phyloP scores from a whole-genome alignment of 2,888 invertebrate species.

The Frankliniella intonsa region DNA sequence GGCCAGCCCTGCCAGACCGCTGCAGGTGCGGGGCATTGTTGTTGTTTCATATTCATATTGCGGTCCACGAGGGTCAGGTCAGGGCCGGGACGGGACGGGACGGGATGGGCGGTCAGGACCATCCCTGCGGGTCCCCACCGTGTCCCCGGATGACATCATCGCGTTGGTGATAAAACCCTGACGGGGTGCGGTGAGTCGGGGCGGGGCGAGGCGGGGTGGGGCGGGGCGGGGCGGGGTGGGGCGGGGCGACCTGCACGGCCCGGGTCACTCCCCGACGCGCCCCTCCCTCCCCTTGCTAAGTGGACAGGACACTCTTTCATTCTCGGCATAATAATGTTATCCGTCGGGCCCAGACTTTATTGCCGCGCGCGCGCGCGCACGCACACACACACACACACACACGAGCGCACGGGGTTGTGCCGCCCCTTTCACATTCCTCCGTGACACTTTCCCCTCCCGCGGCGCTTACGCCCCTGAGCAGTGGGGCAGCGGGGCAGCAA shows the following conservation, averaged over 20 bases:
- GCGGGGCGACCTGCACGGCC: background rate
- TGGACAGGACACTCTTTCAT: background rate
- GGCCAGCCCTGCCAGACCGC: background rate
- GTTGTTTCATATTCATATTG: conserved; percentile 12
- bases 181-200: background rate
- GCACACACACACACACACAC: no score
- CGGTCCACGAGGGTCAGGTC: background rate
- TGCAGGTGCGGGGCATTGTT: conserved; percentile 1
- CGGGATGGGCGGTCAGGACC: background rate
- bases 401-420: background rate
- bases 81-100: background rate
- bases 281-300: background rate
- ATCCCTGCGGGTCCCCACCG: background rate
- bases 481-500: background rate
- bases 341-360: background rate
- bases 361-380: no score
- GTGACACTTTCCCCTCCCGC: background rate
- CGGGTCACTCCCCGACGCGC: background rate
- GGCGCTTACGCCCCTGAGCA: no score
- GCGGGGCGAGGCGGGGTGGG: background rate
- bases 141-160: background rate
- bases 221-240: background rate
- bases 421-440: background rate
- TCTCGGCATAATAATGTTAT: background rate
- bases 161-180: background rate